Evolutionary conservation across 2,797 vertebrate species (phyloP).

Genomic region (Spinibarbus caldwelli): DNA sequence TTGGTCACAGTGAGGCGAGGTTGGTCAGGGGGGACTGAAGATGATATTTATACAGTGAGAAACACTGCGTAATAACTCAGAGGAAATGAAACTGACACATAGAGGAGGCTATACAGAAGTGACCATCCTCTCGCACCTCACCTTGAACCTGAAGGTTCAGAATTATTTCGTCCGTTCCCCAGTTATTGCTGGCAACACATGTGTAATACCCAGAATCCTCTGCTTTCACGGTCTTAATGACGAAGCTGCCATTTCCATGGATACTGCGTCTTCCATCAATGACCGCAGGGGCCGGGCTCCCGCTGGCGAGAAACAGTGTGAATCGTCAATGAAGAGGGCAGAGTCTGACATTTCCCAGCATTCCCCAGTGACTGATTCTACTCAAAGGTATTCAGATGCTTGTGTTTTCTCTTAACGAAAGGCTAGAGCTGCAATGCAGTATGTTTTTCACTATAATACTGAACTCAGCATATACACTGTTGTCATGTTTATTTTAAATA

Average conservation of each 20-base stretch:
- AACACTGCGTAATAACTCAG: not conserved
- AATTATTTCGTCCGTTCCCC: slow-evolving; percentile 93
- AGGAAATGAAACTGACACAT: not conserved
- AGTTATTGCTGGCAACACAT: slow-evolving; percentile 93
- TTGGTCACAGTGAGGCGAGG: slow-evolving; percentile 97
- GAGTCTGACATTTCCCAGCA: slow-evolving; percentile 45
- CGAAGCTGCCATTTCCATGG: slow-evolving; percentile 94
- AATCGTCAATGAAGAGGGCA: slow-evolving; percentile 33
- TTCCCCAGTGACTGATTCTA: slow-evolving; percentile 20
- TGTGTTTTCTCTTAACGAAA: not conserved
- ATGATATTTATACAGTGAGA: slow-evolving; percentile 33
- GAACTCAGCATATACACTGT: too few species aligned
- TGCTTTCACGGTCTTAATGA: slow-evolving; percentile 95
- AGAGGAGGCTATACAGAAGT: not conserved
- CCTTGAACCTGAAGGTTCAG: slow-evolving; percentile 98
- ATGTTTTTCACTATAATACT: not conserved
- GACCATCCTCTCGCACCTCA: slow-evolving; percentile 59
- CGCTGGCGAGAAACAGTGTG: slow-evolving; percentile 80
- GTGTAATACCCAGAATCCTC: slow-evolving; percentile 98
- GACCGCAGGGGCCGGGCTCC: slow-evolving; percentile 90
- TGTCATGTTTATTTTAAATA: not conserved
- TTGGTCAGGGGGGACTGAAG: slow-evolving; percentile 95
- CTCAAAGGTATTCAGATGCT: slow-evolving; percentile 19
- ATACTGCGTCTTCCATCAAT: slow-evolving; percentile 93
- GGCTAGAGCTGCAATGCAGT: not conserved